Evolutionary conservation across 2,888 invertebrate species (phyloP).

Genomic region (Allophyes oxyacanthae): DNA sequence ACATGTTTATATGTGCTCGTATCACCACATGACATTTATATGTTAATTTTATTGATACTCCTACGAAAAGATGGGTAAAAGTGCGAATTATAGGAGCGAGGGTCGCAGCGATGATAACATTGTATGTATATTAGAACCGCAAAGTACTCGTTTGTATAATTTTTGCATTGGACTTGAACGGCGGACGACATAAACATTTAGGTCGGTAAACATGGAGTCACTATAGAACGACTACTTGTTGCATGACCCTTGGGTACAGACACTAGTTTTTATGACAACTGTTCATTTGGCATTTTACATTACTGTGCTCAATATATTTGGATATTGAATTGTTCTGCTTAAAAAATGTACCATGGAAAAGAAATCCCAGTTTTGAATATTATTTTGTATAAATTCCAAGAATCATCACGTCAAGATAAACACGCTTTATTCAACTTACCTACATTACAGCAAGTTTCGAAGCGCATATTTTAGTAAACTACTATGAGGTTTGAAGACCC

Average conservation of each 20-base stretch:
- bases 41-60: constrained; percentile 81
- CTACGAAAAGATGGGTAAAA: constrained; percentile 82
- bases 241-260: constrained; percentile 34
- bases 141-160: constrained; percentile 81
- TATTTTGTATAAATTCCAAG: too few species aligned
- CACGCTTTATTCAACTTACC: too few species aligned
- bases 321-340: too few species aligned
- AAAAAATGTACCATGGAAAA: too few species aligned
- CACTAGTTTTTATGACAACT: constrained; percentile 43
- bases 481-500: too few species aligned
- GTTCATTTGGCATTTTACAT: constrained; percentile 32
- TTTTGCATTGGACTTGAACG: constrained; percentile 68
- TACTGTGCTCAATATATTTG: constrained; percentile 24
- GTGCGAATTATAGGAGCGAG: constrained; percentile 72
- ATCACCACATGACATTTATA: constrained; percentile 72
- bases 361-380: too few species aligned
- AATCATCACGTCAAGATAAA: too few species aligned
- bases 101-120: constrained; percentile 63
- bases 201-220: constrained; percentile 31
- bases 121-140: constrained; percentile 70
- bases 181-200: constrained; percentile 35
- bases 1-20: constrained; percentile 49
- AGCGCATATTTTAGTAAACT: too few species aligned
- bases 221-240: constrained; percentile 52
- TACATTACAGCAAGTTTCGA: too few species aligned